These are phyloP conservation scores for Alcis repandata DNA, from an alignment of 2,888 invertebrate genomes.

Conservation along the genomic window DNA sequence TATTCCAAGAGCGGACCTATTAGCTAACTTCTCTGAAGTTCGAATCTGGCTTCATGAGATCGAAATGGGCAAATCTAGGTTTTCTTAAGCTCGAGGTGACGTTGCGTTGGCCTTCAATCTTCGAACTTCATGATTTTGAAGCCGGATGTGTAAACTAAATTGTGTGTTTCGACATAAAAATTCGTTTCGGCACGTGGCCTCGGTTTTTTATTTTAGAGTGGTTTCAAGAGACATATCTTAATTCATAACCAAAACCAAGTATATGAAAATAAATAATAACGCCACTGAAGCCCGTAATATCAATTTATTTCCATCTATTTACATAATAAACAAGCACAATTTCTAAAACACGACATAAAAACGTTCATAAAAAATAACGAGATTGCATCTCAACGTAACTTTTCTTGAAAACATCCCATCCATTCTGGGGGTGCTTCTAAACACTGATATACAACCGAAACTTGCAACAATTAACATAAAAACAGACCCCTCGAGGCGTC, in stretches of 20 bases:
- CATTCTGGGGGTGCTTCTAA: background rate
- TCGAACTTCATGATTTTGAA: too few relatives aligned
- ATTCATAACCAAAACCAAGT: background rate
- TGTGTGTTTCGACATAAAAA: too few relatives aligned
- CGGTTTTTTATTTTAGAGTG: too few relatives aligned
- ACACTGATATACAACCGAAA: conserved; percentile 40
- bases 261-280: background rate
- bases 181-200: too few relatives aligned
- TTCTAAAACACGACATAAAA: conserved; percentile 22
- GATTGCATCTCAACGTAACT: conserved; percentile 17
- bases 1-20: too few relatives aligned
- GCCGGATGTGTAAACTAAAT: too few relatives aligned
- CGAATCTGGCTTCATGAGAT: too few relatives aligned
- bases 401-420: conserved; percentile 18
- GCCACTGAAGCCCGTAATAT: background rate
- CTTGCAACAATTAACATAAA: conserved; percentile 37
- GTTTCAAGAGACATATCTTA: too few relatives aligned
- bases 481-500: conserved; percentile 34
- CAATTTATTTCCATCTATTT: conserved; percentile 3
- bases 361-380: conserved; percentile 28
- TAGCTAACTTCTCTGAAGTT: too few relatives aligned
- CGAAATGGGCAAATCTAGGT: too few relatives aligned
- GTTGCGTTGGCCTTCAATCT: too few relatives aligned
- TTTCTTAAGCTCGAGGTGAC: too few relatives aligned
- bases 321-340: conserved; percentile 16